phyloP scores from a whole-genome alignment of 2,113 vertebrate species.

The Heterotis niloticus region DNA sequence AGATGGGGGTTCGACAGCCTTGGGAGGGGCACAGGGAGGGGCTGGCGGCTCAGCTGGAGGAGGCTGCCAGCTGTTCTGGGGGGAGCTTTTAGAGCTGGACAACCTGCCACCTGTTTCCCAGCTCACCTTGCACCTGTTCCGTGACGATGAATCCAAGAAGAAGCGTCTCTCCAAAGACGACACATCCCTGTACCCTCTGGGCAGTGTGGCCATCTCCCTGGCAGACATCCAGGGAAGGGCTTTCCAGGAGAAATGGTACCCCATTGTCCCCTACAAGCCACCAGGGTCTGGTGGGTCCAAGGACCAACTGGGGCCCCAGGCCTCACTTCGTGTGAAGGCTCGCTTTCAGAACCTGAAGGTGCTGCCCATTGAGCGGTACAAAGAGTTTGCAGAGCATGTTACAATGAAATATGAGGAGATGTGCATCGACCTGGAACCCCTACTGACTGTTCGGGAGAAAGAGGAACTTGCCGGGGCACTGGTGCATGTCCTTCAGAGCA shows the following conservation, averaged over 20 bases:
- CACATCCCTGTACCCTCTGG: slow-evolving; percentile 52
- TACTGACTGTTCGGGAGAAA: slow-evolving; percentile 77
- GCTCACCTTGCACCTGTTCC: slow-evolving; percentile 73
- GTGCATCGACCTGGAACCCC: slow-evolving; percentile 74
- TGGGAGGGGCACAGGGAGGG: slow-evolving; percentile 36
- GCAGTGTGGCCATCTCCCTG: slow-evolving; percentile 67
- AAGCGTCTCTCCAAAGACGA: slow-evolving; percentile 66
- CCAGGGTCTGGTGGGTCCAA: slow-evolving; percentile 50
- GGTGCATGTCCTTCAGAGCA: slow-evolving; percentile 83
- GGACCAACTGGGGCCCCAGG: slow-evolving; percentile 55
- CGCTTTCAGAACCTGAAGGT: slow-evolving; percentile 78
- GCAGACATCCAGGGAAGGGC: slow-evolving; percentile 60
- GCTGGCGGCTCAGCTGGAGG: slow-evolving; percentile 44
- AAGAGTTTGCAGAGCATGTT: slow-evolving; percentile 88
- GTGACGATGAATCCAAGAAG: slow-evolving; percentile 69
- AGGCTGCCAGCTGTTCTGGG: slow-evolving; percentile 69
- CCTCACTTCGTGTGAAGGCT: slow-evolving; percentile 73
- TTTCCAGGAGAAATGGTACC: slow-evolving; percentile 77
- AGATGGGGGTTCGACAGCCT: slow-evolving; percentile 43
- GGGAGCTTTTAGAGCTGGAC: slow-evolving; percentile 82
- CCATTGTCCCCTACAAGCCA: slow-evolving; percentile 58
- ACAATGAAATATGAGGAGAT: slow-evolving; percentile 79
- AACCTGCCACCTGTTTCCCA: slow-evolving; percentile 74
- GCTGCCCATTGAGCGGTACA: slow-evolving; percentile 84
- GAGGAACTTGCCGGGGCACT: slow-evolving; percentile 84